A percentile compares a stretch with the other conserved stretches of the same genome.
These are phyloP conservation scores for Andricus quercusramuli DNA, from an alignment of 2,888 invertebrate species.

Conservation along the genomic window DNA sequence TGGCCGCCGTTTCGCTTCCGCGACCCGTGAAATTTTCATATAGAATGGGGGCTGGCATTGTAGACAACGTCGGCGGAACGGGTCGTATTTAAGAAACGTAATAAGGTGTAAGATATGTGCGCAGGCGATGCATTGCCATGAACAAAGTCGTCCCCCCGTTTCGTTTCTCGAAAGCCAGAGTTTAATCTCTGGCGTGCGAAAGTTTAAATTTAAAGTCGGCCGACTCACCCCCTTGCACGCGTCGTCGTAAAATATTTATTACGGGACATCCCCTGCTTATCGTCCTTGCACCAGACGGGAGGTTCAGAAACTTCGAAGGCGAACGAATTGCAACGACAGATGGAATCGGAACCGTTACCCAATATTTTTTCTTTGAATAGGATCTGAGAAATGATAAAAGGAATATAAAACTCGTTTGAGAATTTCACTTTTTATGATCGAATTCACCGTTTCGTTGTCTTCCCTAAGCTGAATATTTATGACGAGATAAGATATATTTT, in stretches of 20 bases:
- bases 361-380: conserved; percentile 23
- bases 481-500: not conserved
- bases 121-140: conserved; percentile 60
- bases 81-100: conserved; percentile 71
- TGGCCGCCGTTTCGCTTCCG: conserved; percentile 66
- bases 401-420: conserved; percentile 25
- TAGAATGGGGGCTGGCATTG: conserved; percentile 62
- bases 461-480: conserved; percentile 16
- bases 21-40: conserved; percentile 73
- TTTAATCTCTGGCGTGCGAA: conserved; percentile 63
- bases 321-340: conserved; percentile 10
- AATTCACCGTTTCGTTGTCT: not conserved
- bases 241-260: conserved; percentile 40
- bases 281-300: conserved; percentile 29
- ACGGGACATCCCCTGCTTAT: conserved; percentile 36
- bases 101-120: conserved; percentile 71
- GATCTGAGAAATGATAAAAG: conserved; percentile 13
- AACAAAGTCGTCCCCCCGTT: conserved; percentile 15
- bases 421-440: conserved; percentile 5
- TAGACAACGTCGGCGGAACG: conserved; percentile 41
- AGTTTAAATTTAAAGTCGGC: conserved; percentile 62
- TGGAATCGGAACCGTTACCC: conserved; percentile 27
- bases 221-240: conserved; percentile 32
- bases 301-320: conserved; percentile 10
- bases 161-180: not conserved